Conservation (phyloP, 2,113 vertebrate species). For the Myodes glareolus region DNA sequence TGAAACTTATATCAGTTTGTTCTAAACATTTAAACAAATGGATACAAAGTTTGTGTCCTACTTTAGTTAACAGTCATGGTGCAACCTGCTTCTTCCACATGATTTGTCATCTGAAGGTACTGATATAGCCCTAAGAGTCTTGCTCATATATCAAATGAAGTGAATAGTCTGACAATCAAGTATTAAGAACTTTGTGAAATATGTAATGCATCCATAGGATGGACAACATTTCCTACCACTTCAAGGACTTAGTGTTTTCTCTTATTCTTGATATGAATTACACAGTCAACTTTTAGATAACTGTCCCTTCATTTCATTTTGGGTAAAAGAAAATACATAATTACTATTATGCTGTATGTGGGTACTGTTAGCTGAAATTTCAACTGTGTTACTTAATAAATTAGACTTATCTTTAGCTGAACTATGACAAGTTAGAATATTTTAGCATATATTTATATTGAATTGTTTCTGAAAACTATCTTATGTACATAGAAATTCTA, state of each 20-base stretch:
- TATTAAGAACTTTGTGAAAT: neutral
- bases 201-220: neutral
- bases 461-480: constrained; percentile 53
- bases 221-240: neutral
- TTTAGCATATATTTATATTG: constrained; percentile 14
- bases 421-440: constrained; percentile 27
- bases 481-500: constrained; percentile 40
- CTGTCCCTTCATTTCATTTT: neutral
- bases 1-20: neutral
- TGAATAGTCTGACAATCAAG: neutral
- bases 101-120: neutral
- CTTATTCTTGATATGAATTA: neutral
- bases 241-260: neutral
- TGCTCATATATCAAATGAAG: neutral
- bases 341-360: neutral
- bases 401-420: neutral
- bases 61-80: neutral
- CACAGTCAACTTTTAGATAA: neutral
- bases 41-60: neutral
- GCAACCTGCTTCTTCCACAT: neutral
- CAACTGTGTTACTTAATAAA: constrained; percentile 31
- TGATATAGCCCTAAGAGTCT: neutral
- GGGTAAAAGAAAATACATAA: neutral
- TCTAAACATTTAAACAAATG: constrained; percentile 22
- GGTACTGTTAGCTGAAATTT: neutral